Conservation (phyloP, 2,888 invertebrate genomes). For the Philonicus albiceps region DNA sequence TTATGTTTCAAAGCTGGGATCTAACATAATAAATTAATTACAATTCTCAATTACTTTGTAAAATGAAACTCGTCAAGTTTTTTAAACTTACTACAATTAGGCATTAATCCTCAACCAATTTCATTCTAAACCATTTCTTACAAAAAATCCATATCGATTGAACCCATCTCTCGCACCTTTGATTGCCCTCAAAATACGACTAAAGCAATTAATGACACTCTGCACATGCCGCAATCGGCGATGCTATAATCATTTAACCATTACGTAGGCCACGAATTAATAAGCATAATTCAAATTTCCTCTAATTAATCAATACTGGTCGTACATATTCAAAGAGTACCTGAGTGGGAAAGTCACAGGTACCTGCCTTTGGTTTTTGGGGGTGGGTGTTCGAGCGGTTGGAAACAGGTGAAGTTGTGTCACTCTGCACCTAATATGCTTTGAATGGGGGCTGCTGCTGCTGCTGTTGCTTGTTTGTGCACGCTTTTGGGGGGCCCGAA, state of each 20-base stretch:
- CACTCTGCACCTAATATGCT: neutral
- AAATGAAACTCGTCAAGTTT: too few species aligned
- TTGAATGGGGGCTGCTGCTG: neutral
- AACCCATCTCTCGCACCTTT: neutral
- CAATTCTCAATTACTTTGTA: too few species aligned
- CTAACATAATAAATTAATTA: too few species aligned
- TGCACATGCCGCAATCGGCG: neutral
- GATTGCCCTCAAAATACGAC: neutral
- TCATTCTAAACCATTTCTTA: neutral
- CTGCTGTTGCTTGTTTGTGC: neutral
- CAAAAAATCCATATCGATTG: neutral
- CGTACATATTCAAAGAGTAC: neutral
- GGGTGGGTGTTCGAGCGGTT: neutral
- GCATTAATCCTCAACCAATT: neutral
- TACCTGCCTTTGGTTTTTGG: neutral
- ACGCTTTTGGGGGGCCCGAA: neutral
- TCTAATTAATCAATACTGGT: neutral
- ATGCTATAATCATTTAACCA: neutral
- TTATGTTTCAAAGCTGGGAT: too few species aligned
- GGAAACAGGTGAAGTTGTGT: neutral
- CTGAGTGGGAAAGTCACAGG: neutral
- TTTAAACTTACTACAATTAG: too few species aligned
- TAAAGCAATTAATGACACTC: neutral
- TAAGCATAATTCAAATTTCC: neutral
- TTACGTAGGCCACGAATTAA: neutral